Percentiles rank a stretch among this genome's conserved stretches.
These are phyloP conservation scores for Ochropleura plecta DNA, from an alignment of 2,888 invertebrate genomes.

Conservation along the genomic window DNA sequence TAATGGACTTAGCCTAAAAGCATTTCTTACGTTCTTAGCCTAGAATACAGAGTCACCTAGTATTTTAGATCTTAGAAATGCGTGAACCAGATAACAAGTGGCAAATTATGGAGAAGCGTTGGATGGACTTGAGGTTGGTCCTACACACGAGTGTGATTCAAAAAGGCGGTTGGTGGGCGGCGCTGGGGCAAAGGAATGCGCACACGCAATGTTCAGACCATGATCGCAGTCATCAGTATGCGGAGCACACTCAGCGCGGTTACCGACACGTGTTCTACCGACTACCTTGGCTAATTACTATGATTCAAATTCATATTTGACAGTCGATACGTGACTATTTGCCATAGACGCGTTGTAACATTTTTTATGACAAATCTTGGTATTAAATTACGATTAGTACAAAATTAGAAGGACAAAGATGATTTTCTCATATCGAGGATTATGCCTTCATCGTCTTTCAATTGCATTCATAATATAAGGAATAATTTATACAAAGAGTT, in stretches of 20 bases:
- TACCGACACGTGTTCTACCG: conserved; percentile 83
- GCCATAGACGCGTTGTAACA: conserved; percentile 28
- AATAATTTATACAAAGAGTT: not conserved
- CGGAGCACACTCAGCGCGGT: conserved; percentile 78
- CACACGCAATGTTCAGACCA: conserved; percentile 79
- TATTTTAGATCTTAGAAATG: conserved; percentile 16
- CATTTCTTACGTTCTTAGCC: conserved; percentile 11
- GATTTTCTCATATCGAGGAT: not conserved
- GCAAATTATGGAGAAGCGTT: conserved; percentile 44
- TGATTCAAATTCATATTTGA: conserved; percentile 77
- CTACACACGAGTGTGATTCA: conserved; percentile 53
- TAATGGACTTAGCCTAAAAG: conserved; percentile 6
- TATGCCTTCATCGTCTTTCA: not conserved
- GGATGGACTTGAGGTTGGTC: conserved; percentile 22
- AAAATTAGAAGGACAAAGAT: conserved; percentile 7
- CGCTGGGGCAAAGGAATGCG: conserved; percentile 79
- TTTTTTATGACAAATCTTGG: conserved; percentile 2
- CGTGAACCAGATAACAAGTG: conserved; percentile 29
- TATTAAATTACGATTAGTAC: not conserved
- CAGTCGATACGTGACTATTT: conserved; percentile 72
- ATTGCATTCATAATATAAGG: not conserved
- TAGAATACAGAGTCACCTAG: conserved; percentile 20
- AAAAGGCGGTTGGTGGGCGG: conserved; percentile 70
- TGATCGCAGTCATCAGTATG: conserved; percentile 82
- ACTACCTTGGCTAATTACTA: conserved; percentile 84